Conservation (phyloP, 1,140 invertebrate genomes). For the Portunus trituberculatus region DNA sequence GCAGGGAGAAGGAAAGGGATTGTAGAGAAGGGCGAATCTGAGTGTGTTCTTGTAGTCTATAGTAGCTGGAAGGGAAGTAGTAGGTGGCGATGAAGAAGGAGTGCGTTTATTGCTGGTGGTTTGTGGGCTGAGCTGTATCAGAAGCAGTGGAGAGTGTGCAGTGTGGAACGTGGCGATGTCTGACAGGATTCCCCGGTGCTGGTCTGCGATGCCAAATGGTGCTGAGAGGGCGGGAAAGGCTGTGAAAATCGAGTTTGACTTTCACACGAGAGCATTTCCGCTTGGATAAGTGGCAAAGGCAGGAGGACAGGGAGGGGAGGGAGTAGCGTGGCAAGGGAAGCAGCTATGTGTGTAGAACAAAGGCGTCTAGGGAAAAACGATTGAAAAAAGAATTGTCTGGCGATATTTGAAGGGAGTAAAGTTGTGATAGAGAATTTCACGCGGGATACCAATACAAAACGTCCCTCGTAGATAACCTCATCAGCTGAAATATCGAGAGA, state of each 20-base stretch:
- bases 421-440: too few species aligned
- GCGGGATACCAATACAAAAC: too few species aligned
- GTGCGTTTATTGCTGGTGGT: not conserved
- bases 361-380: too few species aligned
- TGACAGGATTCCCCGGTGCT: not conserved
- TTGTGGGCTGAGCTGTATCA: too few species aligned
- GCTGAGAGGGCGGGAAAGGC: not conserved
- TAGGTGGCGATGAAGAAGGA: not conserved
- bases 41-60: too few species aligned
- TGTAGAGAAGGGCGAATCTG: not conserved
- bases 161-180: not conserved
- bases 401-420: too few species aligned
- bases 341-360: too few species aligned
- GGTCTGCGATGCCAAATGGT: not conserved
- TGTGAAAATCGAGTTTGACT: not conserved
- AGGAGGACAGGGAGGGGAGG: not conserved
- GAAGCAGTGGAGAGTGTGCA: not conserved
- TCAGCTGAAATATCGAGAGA: too few species aligned
- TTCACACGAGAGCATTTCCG: conserved; percentile 10
- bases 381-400: too few species aligned
- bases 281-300: not conserved
- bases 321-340: not conserved
- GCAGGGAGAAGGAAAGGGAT: not conserved
- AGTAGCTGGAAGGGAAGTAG: not conserved
- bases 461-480: too few species aligned